Evolutionary conservation across 1,140 invertebrate genomes (phyloP).

Genomic region (Nasonia vitripennis): DNA sequence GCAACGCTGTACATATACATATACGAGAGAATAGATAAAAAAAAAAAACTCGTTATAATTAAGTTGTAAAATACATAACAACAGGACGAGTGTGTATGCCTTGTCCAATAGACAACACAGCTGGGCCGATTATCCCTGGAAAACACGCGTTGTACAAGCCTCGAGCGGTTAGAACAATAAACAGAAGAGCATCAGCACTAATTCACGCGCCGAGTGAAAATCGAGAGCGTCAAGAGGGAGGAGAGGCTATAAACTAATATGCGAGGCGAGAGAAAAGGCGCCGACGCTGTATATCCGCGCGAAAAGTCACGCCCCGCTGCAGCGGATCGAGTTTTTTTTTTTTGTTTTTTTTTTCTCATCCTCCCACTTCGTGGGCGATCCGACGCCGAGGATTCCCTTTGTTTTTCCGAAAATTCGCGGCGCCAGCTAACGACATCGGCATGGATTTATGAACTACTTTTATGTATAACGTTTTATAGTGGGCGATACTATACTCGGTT

Average conservation of each 20-base stretch:
- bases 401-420: conserved; percentile 17
- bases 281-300: background rate
- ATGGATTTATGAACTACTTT: conserved; percentile 3
- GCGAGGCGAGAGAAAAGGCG: background rate
- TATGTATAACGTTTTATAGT: background rate
- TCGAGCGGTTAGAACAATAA: no score
- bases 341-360: background rate
- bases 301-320: background rate
- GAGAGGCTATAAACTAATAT: no score
- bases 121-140: background rate
- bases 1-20: no score
- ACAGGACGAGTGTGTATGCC: no score
- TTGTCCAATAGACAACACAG: no score
- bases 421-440: background rate
- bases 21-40: conserved; percentile 11
- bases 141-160: background rate
- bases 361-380: background rate
- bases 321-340: background rate
- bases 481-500: background rate
- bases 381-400: background rate
- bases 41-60: background rate
- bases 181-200: no score
- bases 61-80: background rate
- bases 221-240: no score
- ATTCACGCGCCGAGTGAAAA: no score